phyloP scores from a whole-genome alignment of 2,888 invertebrate genomes.

The Erebia palarica region DNA sequence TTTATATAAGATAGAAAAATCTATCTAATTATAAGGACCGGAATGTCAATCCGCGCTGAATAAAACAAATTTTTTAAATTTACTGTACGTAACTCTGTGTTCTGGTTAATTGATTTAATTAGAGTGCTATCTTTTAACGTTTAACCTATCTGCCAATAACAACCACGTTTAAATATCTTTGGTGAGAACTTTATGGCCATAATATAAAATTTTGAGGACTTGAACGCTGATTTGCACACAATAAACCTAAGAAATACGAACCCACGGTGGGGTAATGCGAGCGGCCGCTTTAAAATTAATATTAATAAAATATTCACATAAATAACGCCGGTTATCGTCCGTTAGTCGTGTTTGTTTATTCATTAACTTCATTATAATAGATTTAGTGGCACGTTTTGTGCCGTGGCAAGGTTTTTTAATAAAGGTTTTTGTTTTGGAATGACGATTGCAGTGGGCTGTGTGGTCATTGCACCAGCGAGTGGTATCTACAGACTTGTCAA shows the following conservation, averaged over 20 bases:
- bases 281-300: slow-evolving; percentile 23
- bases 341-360: slow-evolving; percentile 44
- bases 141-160: not conserved
- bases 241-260: slow-evolving; percentile 22
- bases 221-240: slow-evolving; percentile 33
- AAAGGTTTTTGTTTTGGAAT: slow-evolving; percentile 19
- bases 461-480: slow-evolving; percentile 47
- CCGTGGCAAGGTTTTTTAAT: slow-evolving; percentile 39
- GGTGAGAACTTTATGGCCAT: slow-evolving; percentile 3
- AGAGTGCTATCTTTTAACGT: too few relatives aligned
- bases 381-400: slow-evolving; percentile 40
- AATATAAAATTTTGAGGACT: slow-evolving; percentile 15
- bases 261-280: slow-evolving; percentile 11
- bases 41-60: too few relatives aligned
- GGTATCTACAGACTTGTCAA: not conserved
- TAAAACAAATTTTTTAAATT: too few relatives aligned
- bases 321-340: slow-evolving; percentile 37
- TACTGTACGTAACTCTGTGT: not conserved
- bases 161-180: not conserved
- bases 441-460: slow-evolving; percentile 28
- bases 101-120: not conserved
- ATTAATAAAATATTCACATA: slow-evolving; percentile 33
- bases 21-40: too few relatives aligned
- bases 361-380: slow-evolving; percentile 47
- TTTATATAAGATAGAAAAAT: too few relatives aligned